These are phyloP conservation scores for Hippocampus kuda DNA, from an alignment of 2,797 vertebrate genomes.

Conservation along the genomic window DNA sequence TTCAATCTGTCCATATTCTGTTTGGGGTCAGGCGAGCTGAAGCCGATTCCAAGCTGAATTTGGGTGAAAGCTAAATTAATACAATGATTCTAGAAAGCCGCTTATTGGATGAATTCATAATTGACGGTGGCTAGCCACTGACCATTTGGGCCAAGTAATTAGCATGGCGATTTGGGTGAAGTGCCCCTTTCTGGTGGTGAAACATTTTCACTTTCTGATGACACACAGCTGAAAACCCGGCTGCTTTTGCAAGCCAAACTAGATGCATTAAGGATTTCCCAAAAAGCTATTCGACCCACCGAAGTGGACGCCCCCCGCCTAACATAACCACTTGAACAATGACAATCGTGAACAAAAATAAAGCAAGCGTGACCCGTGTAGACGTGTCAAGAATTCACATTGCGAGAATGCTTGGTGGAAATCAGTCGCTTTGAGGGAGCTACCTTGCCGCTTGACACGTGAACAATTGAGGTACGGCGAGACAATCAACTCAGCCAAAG, in stretches of 20 bases:
- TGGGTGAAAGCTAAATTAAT: not conserved
- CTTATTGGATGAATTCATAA: not conserved
- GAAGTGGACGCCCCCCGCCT: not conserved
- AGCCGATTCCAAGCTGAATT: not conserved
- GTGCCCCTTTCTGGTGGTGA: constrained; percentile 18
- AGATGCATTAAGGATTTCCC: constrained; percentile 22
- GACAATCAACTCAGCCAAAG: constrained; percentile 23
- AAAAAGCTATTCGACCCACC: not conserved
- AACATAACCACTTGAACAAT: not conserved
- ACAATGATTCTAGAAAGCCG: not conserved
- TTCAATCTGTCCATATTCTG: not conserved
- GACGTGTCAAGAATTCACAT: not conserved
- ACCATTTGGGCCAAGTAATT: not conserved
- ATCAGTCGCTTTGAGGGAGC: not conserved
- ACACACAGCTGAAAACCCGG: constrained; percentile 16
- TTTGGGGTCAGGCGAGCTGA: not conserved
- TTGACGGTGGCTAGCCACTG: not conserved
- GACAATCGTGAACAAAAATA: not conserved
- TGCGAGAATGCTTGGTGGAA: not conserved
- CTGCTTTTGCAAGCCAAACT: constrained; percentile 14
- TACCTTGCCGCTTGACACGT: constrained; percentile 4
- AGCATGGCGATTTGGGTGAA: constrained; percentile 12
- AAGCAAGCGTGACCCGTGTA: not conserved
- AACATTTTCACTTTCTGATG: constrained; percentile 22
- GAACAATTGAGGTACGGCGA: constrained; percentile 12